Evolutionary conservation across 2,888 invertebrate genomes (phyloP).

Genomic region (Selenia dentaria): DNA sequence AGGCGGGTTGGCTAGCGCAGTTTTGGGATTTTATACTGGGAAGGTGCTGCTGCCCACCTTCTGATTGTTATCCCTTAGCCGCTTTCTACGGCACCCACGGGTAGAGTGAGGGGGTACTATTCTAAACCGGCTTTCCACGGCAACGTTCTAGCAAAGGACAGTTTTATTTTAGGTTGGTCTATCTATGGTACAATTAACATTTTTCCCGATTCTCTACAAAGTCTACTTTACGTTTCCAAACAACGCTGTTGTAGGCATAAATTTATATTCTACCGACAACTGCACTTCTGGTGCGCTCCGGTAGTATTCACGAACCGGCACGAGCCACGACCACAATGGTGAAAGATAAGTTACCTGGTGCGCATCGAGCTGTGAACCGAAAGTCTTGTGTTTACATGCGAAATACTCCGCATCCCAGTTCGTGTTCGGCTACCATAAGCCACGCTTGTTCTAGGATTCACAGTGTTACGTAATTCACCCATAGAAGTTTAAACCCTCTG

Average conservation of each 20-base stretch:
- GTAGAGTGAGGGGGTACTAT: no score
- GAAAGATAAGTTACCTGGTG: slow-evolving; percentile 84
- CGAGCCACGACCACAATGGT: slow-evolving; percentile 83
- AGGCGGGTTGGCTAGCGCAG: no score
- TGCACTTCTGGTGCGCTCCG: slow-evolving; percentile 48
- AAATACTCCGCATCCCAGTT: slow-evolving; percentile 75
- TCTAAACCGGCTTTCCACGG: no score
- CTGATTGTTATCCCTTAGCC: no score
- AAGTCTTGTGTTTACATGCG: slow-evolving; percentile 80
- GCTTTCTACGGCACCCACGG: no score
- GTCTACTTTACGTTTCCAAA: no score
- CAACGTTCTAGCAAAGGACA: no score
- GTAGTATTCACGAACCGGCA: slow-evolving; percentile 43
- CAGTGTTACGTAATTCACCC: slow-evolving; percentile 12
- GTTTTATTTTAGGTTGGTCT: no score
- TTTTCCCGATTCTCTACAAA: no score
- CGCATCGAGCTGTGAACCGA: slow-evolving; percentile 83
- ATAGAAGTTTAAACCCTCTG: neutral
- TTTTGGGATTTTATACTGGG: no score
- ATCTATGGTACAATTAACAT: no score
- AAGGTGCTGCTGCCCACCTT: no score
- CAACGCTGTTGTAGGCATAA: slow-evolving; percentile 2
- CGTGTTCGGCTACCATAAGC: slow-evolving; percentile 65
- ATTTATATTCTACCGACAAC: slow-evolving; percentile 23
- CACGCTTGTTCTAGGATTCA: slow-evolving; percentile 55